Conservation (phyloP, 1,140 invertebrate species). For the Drosophila suzukii region DNA sequence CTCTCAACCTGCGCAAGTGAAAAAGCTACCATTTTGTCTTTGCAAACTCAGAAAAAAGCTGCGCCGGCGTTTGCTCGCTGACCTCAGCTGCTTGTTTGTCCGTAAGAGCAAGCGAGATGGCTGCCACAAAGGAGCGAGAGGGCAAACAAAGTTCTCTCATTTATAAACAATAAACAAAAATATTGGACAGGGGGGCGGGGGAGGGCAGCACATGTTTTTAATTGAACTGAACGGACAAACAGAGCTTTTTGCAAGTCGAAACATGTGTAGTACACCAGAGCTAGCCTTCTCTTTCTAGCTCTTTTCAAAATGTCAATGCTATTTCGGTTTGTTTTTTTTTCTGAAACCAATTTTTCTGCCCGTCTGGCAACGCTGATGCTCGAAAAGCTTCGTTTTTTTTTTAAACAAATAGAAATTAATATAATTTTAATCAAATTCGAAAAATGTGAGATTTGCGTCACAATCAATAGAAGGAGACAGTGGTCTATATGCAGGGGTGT, state of each 20-base stretch:
- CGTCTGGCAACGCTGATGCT: conserved; percentile 40
- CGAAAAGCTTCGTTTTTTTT: conserved; percentile 27
- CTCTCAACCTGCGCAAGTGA: conserved; percentile 50
- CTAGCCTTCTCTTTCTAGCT: neutral
- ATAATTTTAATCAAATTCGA: conserved; percentile 54
- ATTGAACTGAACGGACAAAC: conserved; percentile 54
- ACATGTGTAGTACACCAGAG: conserved; percentile 54
- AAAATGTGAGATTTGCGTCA: conserved; percentile 58
- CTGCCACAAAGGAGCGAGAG: conserved; percentile 6
- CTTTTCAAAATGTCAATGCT: conserved; percentile 37
- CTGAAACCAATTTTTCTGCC: conserved; percentile 3
- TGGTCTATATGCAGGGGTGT: neutral
- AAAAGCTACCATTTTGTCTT: conserved; percentile 64
- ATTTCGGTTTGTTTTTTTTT: conserved; percentile 28
- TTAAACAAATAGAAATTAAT: conserved; percentile 46
- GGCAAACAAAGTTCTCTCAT: conserved; percentile 60
- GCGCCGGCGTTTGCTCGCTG: conserved; percentile 68
- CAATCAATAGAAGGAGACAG: conserved; percentile 37
- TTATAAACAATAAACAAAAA: conserved; percentile 83
- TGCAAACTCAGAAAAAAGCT: conserved; percentile 48
- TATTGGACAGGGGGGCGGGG: conserved; percentile 54
- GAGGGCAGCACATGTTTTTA: conserved; percentile 71
- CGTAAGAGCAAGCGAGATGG: conserved; percentile 22
- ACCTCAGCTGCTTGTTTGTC: conserved; percentile 53
- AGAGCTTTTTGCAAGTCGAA: conserved; percentile 45